A percentile compares a stretch with the other conserved stretches of the same genome.
Evolutionary conservation across 1,140 invertebrate species (phyloP).

Genomic region (Ceratoteleas bidentatus): DNA sequence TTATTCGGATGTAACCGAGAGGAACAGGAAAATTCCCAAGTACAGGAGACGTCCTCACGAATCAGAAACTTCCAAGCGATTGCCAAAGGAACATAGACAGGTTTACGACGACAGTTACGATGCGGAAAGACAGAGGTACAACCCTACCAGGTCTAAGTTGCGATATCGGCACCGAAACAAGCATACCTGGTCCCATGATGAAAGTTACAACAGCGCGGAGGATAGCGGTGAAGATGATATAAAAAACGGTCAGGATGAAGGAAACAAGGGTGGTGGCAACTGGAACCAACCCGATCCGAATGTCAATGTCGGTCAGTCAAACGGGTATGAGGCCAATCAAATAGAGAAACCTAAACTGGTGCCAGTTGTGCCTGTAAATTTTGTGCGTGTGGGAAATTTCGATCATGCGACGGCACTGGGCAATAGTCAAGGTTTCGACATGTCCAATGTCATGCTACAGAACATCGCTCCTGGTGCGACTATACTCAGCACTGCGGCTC

Average conservation of each 20-base stretch:
- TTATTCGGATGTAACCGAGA: conserved; percentile 73
- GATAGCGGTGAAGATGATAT: conserved; percentile 66
- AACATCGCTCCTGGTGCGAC: conserved; percentile 65
- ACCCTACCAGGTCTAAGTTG: conserved; percentile 64
- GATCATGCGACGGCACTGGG: conserved; percentile 77
- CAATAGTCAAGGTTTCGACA: conserved; percentile 77
- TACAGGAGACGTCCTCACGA: conserved; percentile 69
- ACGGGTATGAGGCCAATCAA: conserved; percentile 71
- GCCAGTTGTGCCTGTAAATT: conserved; percentile 74
- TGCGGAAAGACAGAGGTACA: conserved; percentile 59
- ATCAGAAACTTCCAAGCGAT: conserved; percentile 61
- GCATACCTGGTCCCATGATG: conserved; percentile 68
- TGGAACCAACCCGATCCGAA: conserved; percentile 76
- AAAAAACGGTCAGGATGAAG: conserved; percentile 37
- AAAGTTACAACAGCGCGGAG: conserved; percentile 48
- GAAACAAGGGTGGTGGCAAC: conserved; percentile 35
- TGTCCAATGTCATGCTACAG: conserved; percentile 75
- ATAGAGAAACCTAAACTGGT: conserved; percentile 76
- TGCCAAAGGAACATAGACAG: conserved; percentile 75
- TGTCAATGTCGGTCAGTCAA: conserved; percentile 71
- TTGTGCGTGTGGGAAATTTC: conserved; percentile 75
- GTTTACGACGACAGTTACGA: conserved; percentile 61
- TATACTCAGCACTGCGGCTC: conserved; percentile 69
- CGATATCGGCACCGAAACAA: conserved; percentile 66
- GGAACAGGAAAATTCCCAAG: too few species aligned